These are phyloP conservation scores for Orthonyx spaldingii DNA, from an alignment of 2,113 vertebrate genomes.

Conservation along the genomic window DNA sequence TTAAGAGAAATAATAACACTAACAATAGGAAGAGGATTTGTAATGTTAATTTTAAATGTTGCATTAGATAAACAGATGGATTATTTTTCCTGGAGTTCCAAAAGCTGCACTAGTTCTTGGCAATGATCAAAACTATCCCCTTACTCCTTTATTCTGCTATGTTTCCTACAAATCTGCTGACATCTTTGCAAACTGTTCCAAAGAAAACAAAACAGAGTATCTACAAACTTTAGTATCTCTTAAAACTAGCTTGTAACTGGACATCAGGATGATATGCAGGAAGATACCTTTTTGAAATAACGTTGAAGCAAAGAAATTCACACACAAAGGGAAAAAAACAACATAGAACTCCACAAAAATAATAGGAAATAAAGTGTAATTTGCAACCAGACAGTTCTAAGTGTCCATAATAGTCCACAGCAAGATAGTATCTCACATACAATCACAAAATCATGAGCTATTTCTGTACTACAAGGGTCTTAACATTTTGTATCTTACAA, in stretches of 20 bases:
- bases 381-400: not conserved
- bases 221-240: not conserved
- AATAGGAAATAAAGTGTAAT: not conserved
- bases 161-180: conserved; percentile 48
- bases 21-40: conserved; percentile 12
- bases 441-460: not conserved
- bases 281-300: not conserved
- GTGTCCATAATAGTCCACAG: not conserved
- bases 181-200: conserved; percentile 45
- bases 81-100: conserved; percentile 45
- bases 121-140: not conserved
- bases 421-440: fast-evolving
- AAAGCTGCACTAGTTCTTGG: conserved; percentile 44
- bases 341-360: not conserved
- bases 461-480: not conserved
- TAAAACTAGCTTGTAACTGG: not conserved
- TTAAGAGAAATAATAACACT: conserved; percentile 5
- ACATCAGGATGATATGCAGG: not conserved
- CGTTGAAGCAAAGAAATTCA: not conserved
- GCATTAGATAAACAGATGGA: conserved; percentile 42
- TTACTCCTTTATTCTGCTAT: conserved; percentile 31
- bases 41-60: conserved; percentile 33
- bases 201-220: conserved; percentile 29
- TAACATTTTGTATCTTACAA: not conserved
- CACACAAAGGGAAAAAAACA: not conserved